phyloP scores from a whole-genome alignment of 2,797 vertebrate species.

The Sciaenops ocellatus region DNA sequence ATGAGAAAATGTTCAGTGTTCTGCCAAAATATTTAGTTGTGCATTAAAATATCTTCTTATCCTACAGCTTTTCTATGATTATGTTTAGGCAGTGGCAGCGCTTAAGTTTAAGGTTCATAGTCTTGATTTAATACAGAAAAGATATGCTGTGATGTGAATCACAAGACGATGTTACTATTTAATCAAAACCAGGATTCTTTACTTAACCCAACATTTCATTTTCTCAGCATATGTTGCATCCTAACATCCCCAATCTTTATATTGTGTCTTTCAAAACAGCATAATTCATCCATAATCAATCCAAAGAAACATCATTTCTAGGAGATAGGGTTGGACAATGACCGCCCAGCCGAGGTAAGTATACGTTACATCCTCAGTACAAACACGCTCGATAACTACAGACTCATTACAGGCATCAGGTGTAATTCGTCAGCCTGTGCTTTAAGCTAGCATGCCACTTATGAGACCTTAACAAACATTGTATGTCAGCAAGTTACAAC shows the following conservation, averaged over 20 bases:
- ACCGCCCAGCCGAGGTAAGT: background rate
- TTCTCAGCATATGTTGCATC: background rate
- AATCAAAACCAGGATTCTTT: background rate
- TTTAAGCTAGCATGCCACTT: background rate
- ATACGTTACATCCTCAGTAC: background rate
- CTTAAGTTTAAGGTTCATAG: background rate
- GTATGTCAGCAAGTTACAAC: background rate
- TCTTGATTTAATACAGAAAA: background rate
- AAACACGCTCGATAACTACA: background rate
- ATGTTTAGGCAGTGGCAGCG: background rate
- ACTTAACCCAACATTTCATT: background rate
- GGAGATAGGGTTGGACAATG: background rate
- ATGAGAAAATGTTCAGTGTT: background rate
- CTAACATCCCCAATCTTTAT: background rate
- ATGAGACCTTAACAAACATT: background rate
- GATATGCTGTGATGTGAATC: background rate
- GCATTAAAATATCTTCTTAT: background rate
- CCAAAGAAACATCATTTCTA: background rate
- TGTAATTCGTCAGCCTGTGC: background rate
- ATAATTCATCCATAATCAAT: too few relatives aligned
- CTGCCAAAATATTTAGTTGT: background rate
- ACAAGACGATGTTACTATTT: background rate
- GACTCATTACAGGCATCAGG: background rate
- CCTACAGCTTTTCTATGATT: background rate
- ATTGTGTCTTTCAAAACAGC: background rate